Base-by-base conservation (phyloP, 1,140 invertebrate species). In the Hermatobates lingyangjiaoensis region DNA sequence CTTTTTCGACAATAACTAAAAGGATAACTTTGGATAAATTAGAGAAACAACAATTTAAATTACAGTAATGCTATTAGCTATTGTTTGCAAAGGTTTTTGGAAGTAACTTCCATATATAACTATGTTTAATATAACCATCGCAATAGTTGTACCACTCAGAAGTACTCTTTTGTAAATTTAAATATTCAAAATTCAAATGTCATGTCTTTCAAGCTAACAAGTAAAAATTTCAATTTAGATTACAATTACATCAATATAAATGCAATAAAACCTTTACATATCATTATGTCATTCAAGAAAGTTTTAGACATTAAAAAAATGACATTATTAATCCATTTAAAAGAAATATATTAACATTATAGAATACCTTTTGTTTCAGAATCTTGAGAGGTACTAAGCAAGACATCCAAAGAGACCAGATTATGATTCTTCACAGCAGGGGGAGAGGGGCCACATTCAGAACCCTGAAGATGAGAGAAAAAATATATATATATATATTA, bases 381-480 rank as follows among this genome's bases (percentile, higher is more conserved):
- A 53, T 46, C 52, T 27, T 51, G 48, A 7, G 54, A 53, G 44
- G 49, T 54, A 45, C 45, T 55, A 27, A 52, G 45, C 3, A 67
- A 24, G 38, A 55, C 38, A 51, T 55, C 54, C 12, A 55, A 34
- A 23, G 54, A 50, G 1, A 55, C 54, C 10, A 55, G 14, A 42
- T 42, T 42, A 24, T 23, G 38, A 47, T 50, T 55, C 12, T 23
- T 14, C 38, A 45, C 42, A n/a, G 28, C 39, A 12, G 48, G 51
- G 20, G 50, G 50, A n/a, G 45, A 27, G 4, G 27, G 30, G 12
- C 70, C 66, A 64, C 72, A 77, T 65, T 81, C 78, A 14, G 78
- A 80, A 54, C 77, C 79, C 74, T 76, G 48, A 45, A 64, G 52
- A 55, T 27, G 27, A 40, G 28, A n/a, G 40, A 44, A 48, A 28